Evolutionary conservation across 1,140 invertebrate species (phyloP).

Genomic region (Lordiphosa collinella): DNA sequence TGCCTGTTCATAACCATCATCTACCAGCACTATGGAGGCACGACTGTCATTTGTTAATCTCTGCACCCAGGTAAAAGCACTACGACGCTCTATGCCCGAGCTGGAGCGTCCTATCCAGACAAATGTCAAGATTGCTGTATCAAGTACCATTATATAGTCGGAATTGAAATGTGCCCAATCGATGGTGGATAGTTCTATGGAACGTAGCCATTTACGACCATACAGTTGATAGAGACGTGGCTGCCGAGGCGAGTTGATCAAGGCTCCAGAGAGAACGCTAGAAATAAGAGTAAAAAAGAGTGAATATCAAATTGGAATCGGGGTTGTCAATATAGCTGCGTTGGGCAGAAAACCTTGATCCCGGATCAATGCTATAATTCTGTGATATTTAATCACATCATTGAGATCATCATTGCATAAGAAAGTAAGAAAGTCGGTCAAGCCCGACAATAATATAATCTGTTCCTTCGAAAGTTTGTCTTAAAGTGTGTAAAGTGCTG

Average conservation of each 20-base stretch:
- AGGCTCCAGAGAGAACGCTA: constrained; percentile 57
- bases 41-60: constrained; percentile 60
- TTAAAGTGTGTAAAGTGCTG: too few relatives aligned
- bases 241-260: constrained; percentile 22
- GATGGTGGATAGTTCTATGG: constrained; percentile 82
- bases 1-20: constrained; percentile 91
- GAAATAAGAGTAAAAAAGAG: not conserved
- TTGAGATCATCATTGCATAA: too few relatives aligned
- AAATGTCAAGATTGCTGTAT: constrained; percentile 85
- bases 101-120: constrained; percentile 88
- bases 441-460: too few relatives aligned
- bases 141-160: constrained; percentile 92
- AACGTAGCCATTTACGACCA: constrained; percentile 71
- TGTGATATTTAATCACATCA: too few relatives aligned
- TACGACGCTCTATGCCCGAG: constrained; percentile 64
- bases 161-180: constrained; percentile 91
- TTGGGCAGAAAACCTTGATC: too few relatives aligned
- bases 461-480: too few relatives aligned
- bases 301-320: too few relatives aligned
- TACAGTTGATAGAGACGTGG: constrained; percentile 63
- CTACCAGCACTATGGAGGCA: constrained; percentile 85
- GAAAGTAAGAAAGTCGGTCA: too few relatives aligned
- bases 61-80: constrained; percentile 79
- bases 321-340: too few relatives aligned
- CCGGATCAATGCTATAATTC: too few relatives aligned